Percentiles rank a stretch among this genome's conserved stretches.
These are phyloP conservation scores for Sphaeridia pumilis DNA, from an alignment of 2,888 invertebrate species.

Conservation along the genomic window DNA sequence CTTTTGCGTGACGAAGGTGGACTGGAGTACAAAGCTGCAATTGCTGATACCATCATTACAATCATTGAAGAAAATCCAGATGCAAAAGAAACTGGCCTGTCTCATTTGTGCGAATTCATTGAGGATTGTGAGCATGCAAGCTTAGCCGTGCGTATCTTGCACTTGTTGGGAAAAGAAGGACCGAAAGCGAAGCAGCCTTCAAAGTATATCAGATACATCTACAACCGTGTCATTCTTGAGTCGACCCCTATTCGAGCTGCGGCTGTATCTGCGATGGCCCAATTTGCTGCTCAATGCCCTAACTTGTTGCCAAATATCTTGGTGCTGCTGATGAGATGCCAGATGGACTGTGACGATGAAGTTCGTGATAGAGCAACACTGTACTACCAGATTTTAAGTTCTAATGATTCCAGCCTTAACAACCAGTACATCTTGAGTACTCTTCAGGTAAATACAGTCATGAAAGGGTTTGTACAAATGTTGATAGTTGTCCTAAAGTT, in stretches of 20 bases:
- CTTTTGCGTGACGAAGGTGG: conserved; percentile 96
- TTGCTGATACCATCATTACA: conserved; percentile 94
- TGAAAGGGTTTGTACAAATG: neutral
- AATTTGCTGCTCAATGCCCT: conserved; percentile 92
- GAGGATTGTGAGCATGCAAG: conserved; percentile 98
- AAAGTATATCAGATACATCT: conserved; percentile 53
- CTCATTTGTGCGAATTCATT: conserved; percentile 97
- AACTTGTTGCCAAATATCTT: conserved; percentile 74
- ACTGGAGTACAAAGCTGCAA: conserved; percentile 93
- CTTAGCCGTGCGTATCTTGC: conserved; percentile 88
- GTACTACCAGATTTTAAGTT: conserved; percentile 73
- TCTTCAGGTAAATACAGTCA: conserved; percentile 37
- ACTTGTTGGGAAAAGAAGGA: conserved; percentile 91
- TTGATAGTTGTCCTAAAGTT: neutral
- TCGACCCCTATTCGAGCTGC: conserved; percentile 91
- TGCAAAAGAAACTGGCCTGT: conserved; percentile 89
- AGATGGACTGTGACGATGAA: conserved; percentile 96
- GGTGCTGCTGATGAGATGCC: conserved; percentile 57
- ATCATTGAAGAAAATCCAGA: conserved; percentile 97
- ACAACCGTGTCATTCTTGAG: conserved; percentile 80
- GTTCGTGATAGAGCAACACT: conserved; percentile 96
- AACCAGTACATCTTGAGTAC: conserved; percentile 66
- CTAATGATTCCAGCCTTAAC: conserved; percentile 55
- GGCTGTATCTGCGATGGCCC: conserved; percentile 93
- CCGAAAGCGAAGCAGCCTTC: conserved; percentile 91